Conservation (phyloP, 2,797 vertebrate genomes). For the Pseudotriccus pelzelni region DNA sequence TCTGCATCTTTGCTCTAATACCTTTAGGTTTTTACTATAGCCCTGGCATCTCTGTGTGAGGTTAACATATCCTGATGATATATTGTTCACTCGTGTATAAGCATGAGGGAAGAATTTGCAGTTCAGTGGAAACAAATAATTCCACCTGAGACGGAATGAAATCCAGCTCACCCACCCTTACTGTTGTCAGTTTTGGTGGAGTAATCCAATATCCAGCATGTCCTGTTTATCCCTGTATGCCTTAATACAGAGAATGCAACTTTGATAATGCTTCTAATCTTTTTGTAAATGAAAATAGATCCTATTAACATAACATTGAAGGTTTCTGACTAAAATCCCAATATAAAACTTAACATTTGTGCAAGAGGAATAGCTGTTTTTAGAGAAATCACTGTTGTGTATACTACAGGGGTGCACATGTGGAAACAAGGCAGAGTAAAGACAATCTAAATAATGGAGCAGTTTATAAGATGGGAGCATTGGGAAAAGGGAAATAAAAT, state of each 20-base stretch:
- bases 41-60: neutral
- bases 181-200: neutral
- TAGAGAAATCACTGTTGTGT: neutral
- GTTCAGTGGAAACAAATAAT: neutral
- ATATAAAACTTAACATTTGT: neutral
- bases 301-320: neutral
- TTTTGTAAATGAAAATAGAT: neutral
- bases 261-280: neutral
- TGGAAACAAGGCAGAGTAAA: neutral
- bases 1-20: neutral
- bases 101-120: neutral
- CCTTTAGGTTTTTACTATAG: neutral
- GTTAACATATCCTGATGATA: neutral
- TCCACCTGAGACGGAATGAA: neutral
- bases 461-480: slow-evolving; percentile 3
- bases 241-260: neutral
- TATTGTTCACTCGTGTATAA: neutral
- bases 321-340: neutral
- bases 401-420: neutral
- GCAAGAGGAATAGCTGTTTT: neutral
- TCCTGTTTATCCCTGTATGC: neutral
- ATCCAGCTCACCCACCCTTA: neutral
- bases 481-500: slow-evolving; percentile 42
- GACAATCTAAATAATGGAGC: neutral
- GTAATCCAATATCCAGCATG: neutral